Evolutionary conservation across 2,888 invertebrate genomes (phyloP).

Genomic region (Dorcus hopei): DNA sequence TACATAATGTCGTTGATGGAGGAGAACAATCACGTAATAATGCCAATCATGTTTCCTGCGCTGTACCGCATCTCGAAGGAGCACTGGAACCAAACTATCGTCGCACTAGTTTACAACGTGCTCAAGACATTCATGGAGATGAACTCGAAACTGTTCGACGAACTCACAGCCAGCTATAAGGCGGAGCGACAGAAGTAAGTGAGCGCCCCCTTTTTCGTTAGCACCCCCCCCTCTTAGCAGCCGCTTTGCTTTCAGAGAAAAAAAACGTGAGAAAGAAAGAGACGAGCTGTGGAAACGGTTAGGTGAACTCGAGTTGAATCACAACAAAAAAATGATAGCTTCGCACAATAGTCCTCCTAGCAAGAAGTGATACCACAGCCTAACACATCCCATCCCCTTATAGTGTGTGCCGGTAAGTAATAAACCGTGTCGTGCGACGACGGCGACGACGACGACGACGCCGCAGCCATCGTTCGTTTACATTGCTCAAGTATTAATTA

Average conservation of each 20-base stretch:
- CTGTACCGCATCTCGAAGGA: slow-evolving; percentile 98
- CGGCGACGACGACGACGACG: no score
- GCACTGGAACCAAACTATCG: slow-evolving; percentile 99
- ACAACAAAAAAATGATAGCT: slow-evolving; percentile 51
- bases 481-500: no score
- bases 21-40: slow-evolving; percentile 96
- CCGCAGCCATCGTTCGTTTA: no score
- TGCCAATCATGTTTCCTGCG: slow-evolving; percentile 99
- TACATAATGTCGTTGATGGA: slow-evolving; percentile 99
- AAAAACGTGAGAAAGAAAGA: slow-evolving; percentile 93
- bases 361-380: slow-evolving; percentile 47
- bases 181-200: slow-evolving; percentile 97
- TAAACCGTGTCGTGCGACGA: not conserved
- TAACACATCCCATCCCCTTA: slow-evolving; percentile 37
- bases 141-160: slow-evolving; percentile 99
- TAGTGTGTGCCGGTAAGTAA: slow-evolving; percentile 35
- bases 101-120: slow-evolving; percentile 98
- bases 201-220: not conserved
- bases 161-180: slow-evolving; percentile 97
- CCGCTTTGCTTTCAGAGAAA: slow-evolving; percentile 64
- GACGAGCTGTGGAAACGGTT: slow-evolving; percentile 97
- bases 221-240: no score
- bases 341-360: slow-evolving; percentile 41
- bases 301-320: slow-evolving; percentile 82
- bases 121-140: slow-evolving; percentile 99